These are phyloP conservation scores for Phylloscopus trochiloides DNA, from an alignment of 2,113 vertebrate species.

Conservation along the genomic window DNA sequence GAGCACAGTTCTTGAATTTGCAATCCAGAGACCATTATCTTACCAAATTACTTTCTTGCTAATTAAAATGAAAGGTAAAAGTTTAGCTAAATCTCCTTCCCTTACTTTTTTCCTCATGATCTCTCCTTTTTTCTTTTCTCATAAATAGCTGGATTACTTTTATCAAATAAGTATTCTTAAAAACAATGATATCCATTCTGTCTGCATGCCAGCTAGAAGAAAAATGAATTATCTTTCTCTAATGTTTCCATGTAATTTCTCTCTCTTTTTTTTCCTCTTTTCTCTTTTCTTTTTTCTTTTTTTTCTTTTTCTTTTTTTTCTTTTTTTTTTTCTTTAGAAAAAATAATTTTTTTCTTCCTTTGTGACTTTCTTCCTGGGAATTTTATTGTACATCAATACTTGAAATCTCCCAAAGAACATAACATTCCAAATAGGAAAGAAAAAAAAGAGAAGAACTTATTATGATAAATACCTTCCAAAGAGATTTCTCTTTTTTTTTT, in stretches of 20 bases:
- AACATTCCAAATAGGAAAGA: neutral
- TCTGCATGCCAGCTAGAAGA: neutral
- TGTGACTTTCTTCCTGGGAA: neutral
- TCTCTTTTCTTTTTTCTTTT: too few relatives aligned
- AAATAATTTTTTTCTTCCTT: neutral
- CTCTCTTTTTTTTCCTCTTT: neutral
- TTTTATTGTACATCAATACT: neutral
- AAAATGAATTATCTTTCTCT: neutral
- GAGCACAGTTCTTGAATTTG: neutral
- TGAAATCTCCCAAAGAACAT: neutral
- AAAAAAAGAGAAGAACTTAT: neutral
- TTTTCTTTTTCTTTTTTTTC: neutral
- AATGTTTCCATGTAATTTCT: neutral
- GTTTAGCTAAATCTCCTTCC: neutral
- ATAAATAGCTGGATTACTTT: neutral
- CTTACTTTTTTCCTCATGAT: neutral
- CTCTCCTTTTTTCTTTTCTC: neutral
- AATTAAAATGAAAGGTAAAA: neutral
- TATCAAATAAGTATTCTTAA: neutral
- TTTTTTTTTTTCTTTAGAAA: too few relatives aligned
- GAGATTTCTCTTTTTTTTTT: neutral
- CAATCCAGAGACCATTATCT: neutral
- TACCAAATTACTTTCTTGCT: neutral
- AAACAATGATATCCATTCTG: neutral
- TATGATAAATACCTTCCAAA: neutral